Evolutionary conservation across 2,113 vertebrate species (phyloP).

Genomic region (Mustela lutreola): DNA sequence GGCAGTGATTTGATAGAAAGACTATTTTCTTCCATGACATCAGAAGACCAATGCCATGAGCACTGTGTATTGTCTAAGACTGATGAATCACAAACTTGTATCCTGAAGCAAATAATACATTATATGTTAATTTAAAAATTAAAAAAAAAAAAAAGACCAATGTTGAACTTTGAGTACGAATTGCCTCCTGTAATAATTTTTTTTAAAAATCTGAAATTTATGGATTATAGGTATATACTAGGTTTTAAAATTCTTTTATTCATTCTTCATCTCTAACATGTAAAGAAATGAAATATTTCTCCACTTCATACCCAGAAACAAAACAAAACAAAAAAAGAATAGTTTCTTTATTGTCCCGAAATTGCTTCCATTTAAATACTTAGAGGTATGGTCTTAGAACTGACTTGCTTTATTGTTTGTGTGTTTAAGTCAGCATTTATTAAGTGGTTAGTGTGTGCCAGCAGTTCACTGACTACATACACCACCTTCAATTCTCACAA

Average conservation of each 20-base stretch:
- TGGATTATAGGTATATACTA: background rate
- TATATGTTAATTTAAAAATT: background rate
- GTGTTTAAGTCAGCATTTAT: background rate
- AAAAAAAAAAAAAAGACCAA: background rate
- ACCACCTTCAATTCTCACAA: background rate
- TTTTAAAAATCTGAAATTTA: background rate
- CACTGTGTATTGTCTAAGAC: too few relatives aligned
- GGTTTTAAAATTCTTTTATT: slow-evolving; percentile 31
- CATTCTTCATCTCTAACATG: slow-evolving; percentile 36
- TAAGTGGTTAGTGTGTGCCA: background rate
- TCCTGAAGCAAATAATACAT: too few relatives aligned
- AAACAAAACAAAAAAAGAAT: background rate
- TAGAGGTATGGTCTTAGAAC: background rate
- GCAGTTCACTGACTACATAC: background rate
- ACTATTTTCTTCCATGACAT: background rate
- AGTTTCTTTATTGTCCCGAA: background rate
- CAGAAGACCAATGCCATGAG: background rate
- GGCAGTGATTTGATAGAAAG: background rate
- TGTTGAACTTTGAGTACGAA: background rate
- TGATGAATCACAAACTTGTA: too few relatives aligned
- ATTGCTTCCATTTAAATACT: slow-evolving; percentile 16
- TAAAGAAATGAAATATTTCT: background rate
- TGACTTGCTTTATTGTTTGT: background rate
- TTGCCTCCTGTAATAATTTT: background rate
- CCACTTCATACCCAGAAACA: background rate